phyloP scores from a whole-genome alignment of 2,797 vertebrate genomes.

The Esox masquinongy region DNA sequence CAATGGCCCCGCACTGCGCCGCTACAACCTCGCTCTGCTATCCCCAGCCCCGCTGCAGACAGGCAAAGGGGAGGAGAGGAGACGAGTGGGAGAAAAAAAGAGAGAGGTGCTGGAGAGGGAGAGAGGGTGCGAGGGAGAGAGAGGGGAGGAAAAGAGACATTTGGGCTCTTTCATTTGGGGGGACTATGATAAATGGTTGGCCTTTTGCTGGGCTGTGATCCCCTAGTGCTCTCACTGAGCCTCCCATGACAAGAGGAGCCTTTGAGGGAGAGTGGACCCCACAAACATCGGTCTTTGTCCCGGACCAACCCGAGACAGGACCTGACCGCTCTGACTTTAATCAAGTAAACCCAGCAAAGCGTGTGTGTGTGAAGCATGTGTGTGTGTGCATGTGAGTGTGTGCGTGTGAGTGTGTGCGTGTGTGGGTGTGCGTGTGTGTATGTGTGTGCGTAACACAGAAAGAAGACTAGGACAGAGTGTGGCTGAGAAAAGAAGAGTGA shows the following conservation, averaged over 20 bases:
- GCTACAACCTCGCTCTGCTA: conserved; percentile 67
- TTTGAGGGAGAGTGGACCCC: conserved; percentile 75
- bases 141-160: conserved; percentile 70
- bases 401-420: conserved; percentile 35
- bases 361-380: conserved; percentile 41
- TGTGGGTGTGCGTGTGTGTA: conserved; percentile 11
- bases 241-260: conserved; percentile 81
- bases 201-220: conserved; percentile 83
- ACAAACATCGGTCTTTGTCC: conserved; percentile 79
- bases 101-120: conserved; percentile 45
- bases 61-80: conserved; percentile 81
- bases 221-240: conserved; percentile 82
- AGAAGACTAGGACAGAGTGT: conserved; percentile 21
- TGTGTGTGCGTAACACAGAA: conserved; percentile 13
- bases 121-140: conserved; percentile 58
- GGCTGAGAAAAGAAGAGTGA: conserved; percentile 9
- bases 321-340: conserved; percentile 70
- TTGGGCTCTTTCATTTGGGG: conserved; percentile 94
- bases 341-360: conserved; percentile 75
- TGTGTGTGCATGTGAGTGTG: conserved; percentile 11
- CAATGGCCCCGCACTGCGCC: conserved; percentile 68
- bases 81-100: conserved; percentile 46
- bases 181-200: conserved; percentile 94
- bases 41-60: conserved; percentile 78
- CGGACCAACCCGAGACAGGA: conserved; percentile 68